Evolutionary conservation across 2,797 vertebrate genomes (phyloP), one percentile per base, ranked within the genome.

Genomic region (Coilia nasus): DNA sequence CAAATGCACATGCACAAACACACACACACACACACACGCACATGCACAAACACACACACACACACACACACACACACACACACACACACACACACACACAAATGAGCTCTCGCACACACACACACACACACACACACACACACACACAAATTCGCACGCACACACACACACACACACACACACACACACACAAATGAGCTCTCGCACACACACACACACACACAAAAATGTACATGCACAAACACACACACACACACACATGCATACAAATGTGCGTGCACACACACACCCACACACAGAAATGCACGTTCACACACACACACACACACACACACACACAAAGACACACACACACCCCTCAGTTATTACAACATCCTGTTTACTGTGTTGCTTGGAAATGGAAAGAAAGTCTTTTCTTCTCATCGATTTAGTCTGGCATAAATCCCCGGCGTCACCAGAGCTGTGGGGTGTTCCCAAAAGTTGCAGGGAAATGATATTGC

Each of bases 401-500:
- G 23, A 59, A 71, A 75, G 71, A 41, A 47, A 71, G 9, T 64
- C 0, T 28, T 56, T 88, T 21, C 57, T 81, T 67, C 62, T 83
- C 46, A 59, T 82, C 31, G 15, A 46, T 19, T 14, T 75, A 82
- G 46, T 81, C 67, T 75, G 67, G 67, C 81, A 4, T 81, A 82
- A 81, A 83, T 81, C 46, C 86, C 28, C 41, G 60, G 75, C 41
- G 28, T 17, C 28, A 75, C 67, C 14, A 9, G 35, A 35, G 31
- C 54, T 75, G 67, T 31, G 67, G 14, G 25, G 64, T 31, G 28
- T 31, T 71, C 4, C 11, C 2, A 28, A 75, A 67, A 60, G 80
- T 87, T 89, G 85, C 31, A 5, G 62, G 19, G 80, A 84, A 89
- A 87, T 75, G 83, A 82, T 4, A 62, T 85, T 82, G 86, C 62